These are phyloP conservation scores for Leucophora obtusa DNA, from an alignment of 2,888 invertebrate species.

Conservation along the genomic window DNA sequence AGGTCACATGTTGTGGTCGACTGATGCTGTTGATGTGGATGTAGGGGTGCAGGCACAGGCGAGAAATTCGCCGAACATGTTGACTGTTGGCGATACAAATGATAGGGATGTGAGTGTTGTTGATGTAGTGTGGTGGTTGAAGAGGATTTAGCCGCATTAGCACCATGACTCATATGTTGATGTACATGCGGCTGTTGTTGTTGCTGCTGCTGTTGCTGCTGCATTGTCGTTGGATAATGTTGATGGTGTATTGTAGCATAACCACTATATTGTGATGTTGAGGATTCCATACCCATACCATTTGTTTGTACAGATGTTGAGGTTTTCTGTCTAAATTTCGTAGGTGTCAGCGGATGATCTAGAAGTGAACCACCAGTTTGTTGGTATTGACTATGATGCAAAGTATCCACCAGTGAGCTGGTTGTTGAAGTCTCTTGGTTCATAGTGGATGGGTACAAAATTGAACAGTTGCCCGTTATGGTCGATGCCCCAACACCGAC, in stretches of 20 bases:
- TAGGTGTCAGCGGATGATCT: constrained; percentile 78
- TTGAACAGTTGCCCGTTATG: constrained; percentile 74
- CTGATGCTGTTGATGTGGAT: constrained; percentile 78
- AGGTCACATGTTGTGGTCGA: constrained; percentile 78
- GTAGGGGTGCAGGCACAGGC: constrained; percentile 76
- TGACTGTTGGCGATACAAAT: constrained; percentile 77
- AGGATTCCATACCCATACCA: constrained; percentile 68
- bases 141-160: constrained; percentile 68
- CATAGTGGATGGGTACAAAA: constrained; percentile 76
- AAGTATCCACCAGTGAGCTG: constrained; percentile 76
- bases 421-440: constrained; percentile 77
- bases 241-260: constrained; percentile 62
- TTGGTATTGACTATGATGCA: constrained; percentile 77
- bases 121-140: constrained; percentile 73
- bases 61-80: constrained; percentile 78
- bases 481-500: constrained; percentile 68
- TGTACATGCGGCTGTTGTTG: constrained; percentile 50
- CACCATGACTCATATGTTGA: constrained; percentile 55
- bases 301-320: constrained; percentile 77
- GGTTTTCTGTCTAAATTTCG: constrained; percentile 76
- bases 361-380: constrained; percentile 78
- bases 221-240: constrained; percentile 51
- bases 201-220: constrained; percentile 61
- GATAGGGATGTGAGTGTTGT: constrained; percentile 67
- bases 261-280: constrained; percentile 64